Evolutionary conservation across 2,888 invertebrate species (phyloP), one percentile per base, ranked within the genome.

Genomic region (Priocnemis perturbator): DNA sequence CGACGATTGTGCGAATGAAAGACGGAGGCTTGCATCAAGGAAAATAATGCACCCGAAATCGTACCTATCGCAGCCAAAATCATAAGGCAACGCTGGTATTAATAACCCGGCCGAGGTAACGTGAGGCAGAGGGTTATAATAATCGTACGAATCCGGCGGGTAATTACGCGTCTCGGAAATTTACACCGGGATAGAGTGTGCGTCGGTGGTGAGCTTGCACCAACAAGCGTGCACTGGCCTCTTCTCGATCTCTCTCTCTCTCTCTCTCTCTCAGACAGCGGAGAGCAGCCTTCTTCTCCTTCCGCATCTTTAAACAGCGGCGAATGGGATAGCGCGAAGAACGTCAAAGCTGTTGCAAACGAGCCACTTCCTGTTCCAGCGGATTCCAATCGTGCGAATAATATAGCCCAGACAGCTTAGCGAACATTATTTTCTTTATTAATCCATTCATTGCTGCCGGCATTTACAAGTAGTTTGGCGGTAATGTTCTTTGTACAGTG

Each of bases 81-180:
- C 78, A 81, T 81, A 71, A 73, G 68, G 57, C 69, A 76, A 72
- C 55, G 48, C 55, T 56, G 58, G 64, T 81, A 81, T 82, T 81
- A 81, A 81, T 81, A 81, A 76, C 71, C 64, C 56, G 60, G 64
- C 63, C 65, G 64, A 50, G 11, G 64, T 68, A 71, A 76, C 50
- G 60, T 55, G 69, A 67, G 60, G 23, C 63, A 45, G 61, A n/a
- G 20, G 52, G 60, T 64, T 67, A 69, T 69, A 69, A 70, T 67
- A 70, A 75, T 55, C 68, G 48, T 58, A 30, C 23, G 23, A 64
- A 50, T 23, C 30, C 55, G 53, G 45, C 21, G 21, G 59, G 58
- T 64, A 74, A 71, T 74, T 70, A 64, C 60, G 60, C 64, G 61
- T 57, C 59, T 21, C 56, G 37, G 53, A 69, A 65, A 74, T 67